phyloP scores from a whole-genome alignment of 2,797 vertebrate genomes.

The Coranthus polyacanthus region DNA sequence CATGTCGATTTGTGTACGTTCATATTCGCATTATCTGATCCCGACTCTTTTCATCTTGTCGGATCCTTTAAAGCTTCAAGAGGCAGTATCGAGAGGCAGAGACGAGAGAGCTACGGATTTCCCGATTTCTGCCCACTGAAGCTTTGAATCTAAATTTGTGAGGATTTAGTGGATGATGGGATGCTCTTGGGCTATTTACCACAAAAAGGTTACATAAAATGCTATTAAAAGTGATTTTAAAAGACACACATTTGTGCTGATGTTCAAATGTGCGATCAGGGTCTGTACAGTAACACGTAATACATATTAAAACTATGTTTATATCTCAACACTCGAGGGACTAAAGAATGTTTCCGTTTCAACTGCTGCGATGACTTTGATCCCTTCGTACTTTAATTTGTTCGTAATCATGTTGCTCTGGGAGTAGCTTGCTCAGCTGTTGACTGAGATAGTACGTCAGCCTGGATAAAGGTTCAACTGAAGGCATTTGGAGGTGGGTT shows the following conservation, averaged over 20 bases:
- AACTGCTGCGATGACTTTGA: conserved; percentile 6
- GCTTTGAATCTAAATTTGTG: too few species aligned
- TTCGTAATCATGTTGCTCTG: conserved; percentile 13
- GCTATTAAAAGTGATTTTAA: neutral
- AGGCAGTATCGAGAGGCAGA: too few species aligned
- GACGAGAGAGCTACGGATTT: too few species aligned
- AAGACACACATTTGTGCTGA: neutral
- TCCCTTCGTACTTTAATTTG: conserved; percentile 10
- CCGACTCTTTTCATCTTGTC: too few species aligned
- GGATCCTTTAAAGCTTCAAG: too few species aligned
- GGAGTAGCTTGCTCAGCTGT: conserved; percentile 1
- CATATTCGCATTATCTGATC: neutral
- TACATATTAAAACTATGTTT: neutral
- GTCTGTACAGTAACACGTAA: neutral
- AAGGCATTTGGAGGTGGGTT: too few species aligned
- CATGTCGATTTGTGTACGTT: neutral
- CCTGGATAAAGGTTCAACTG: conserved; percentile 12
- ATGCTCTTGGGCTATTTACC: neutral
- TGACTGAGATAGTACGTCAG: conserved; percentile 8
- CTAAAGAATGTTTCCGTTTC: neutral
- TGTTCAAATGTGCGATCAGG: conserved; percentile 2
- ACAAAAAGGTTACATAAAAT: neutral
- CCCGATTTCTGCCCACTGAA: too few species aligned
- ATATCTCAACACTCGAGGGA: conserved; percentile 4
- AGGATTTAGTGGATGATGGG: too few species aligned